These are phyloP conservation scores for Cervus canadensis DNA, from an alignment of 2,113 vertebrate species.

Conservation along the genomic window DNA sequence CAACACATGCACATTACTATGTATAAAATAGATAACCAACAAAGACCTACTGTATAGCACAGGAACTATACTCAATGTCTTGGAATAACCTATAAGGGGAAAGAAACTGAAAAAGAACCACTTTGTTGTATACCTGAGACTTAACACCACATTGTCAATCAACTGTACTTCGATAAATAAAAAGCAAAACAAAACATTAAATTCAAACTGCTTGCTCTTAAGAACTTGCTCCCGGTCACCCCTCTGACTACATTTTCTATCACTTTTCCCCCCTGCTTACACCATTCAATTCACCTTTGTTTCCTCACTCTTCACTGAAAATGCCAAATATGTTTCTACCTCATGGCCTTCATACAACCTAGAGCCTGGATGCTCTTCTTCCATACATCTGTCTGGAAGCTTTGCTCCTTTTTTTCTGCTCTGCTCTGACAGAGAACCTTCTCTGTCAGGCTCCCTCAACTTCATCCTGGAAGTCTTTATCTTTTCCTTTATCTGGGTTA, in stretches of 20 bases:
- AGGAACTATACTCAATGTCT: neutral
- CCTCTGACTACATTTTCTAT: neutral
- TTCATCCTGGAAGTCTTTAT: neutral
- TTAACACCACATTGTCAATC: neutral
- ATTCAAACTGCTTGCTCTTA: neutral
- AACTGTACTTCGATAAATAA: neutral
- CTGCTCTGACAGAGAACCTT: neutral
- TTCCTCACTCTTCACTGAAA: neutral
- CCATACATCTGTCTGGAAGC: neutral
- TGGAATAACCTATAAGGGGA: neutral
- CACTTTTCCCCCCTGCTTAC: neutral
- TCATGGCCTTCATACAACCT: neutral
- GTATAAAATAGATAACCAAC: neutral
- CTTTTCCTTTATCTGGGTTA: neutral
- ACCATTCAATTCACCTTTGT: neutral
- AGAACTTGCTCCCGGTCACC: neutral
- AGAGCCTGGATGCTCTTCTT: neutral
- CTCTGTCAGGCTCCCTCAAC: neutral
- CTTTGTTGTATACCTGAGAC: neutral
- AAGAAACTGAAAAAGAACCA: neutral
- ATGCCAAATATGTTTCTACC: neutral
- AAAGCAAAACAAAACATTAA: neutral
- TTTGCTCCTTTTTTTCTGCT: neutral
- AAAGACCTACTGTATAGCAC: neutral
- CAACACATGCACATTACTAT: neutral